A percentile compares a stretch with the other conserved stretches of the same genome.
Evolutionary conservation across 2,888 invertebrate genomes (phyloP).

Genomic region (Polydrusus cervinus): DNA sequence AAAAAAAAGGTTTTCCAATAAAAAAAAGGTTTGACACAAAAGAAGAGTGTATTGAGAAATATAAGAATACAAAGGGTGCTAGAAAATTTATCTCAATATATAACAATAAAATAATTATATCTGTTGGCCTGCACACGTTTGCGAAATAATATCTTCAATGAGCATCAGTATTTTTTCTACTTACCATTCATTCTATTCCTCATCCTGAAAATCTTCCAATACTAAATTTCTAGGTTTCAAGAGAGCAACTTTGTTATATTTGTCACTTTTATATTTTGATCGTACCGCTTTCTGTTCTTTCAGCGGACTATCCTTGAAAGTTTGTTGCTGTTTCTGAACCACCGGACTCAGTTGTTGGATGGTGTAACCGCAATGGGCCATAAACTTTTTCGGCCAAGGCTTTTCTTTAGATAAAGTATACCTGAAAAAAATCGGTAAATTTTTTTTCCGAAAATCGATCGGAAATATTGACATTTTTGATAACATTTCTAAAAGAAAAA

Average conservation of each 20-base stretch:
- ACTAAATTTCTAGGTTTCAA: slow-evolving; percentile 60
- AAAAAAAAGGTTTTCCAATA: no score
- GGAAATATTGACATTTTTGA: no score
- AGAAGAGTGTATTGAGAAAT: no score
- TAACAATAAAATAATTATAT: no score
- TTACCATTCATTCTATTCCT: slow-evolving; percentile 25
- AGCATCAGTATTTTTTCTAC: no score
- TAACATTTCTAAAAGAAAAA: no score
- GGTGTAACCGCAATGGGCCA: slow-evolving; percentile 71
- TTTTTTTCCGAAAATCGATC: no score
- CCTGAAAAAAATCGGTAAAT: slow-evolving; percentile 36
- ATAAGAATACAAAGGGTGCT: no score
- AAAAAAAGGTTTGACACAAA: no score
- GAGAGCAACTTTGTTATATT: slow-evolving; percentile 63
- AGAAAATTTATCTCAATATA: no score
- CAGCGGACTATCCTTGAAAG: slow-evolving; percentile 71
- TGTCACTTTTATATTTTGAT: slow-evolving; percentile 73
- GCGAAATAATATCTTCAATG: no score
- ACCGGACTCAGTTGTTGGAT: slow-evolving; percentile 73
- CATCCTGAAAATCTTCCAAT: slow-evolving; percentile 53
- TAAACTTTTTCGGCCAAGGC: slow-evolving; percentile 70
- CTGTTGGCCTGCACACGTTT: no score
- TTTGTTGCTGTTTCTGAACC: slow-evolving; percentile 71
- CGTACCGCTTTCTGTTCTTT: slow-evolving; percentile 74
- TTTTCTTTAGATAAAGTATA: slow-evolving; percentile 62